Conservation (phyloP, 2,113 vertebrate genomes). For the Sylvia atricapilla region DNA sequence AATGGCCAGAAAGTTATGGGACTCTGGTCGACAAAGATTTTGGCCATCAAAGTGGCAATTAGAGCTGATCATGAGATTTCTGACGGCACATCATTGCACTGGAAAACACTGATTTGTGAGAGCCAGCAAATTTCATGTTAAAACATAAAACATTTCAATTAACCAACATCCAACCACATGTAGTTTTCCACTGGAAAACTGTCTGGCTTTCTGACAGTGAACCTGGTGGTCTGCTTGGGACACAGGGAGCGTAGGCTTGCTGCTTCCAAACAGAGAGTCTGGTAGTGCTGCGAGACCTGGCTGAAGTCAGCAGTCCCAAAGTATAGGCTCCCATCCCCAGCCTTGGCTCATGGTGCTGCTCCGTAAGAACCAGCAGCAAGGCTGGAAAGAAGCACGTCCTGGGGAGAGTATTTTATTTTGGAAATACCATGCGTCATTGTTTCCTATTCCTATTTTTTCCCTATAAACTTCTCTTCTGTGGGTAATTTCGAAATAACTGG, state of each 20-base stretch:
- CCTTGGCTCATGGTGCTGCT: not conserved
- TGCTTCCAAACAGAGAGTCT: not conserved
- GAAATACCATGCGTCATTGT: constrained; percentile 50
- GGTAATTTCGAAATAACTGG: constrained; percentile 34
- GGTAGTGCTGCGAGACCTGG: not conserved
- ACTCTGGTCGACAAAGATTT: not conserved
- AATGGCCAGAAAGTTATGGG: not conserved
- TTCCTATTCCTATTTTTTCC: constrained; percentile 53
- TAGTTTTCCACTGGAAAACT: constrained; percentile 25
- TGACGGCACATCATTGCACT: not conserved
- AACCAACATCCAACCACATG: constrained; percentile 3
- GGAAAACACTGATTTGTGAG: not conserved
- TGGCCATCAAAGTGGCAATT: constrained; percentile 8
- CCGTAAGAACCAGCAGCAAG: not conserved
- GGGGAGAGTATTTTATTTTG: constrained; percentile 7
- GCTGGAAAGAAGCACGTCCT: not conserved
- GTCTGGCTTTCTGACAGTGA: constrained; percentile 10
- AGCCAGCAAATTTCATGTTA: not conserved
- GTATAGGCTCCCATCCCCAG: not conserved
- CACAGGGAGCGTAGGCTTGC: accelerated
- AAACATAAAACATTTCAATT: not conserved
- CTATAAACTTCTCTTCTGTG: constrained; percentile 40
- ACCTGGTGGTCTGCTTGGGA: constrained; percentile 19
- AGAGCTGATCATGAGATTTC: not conserved
- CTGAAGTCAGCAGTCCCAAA: not conserved